These are phyloP conservation scores for Buceros bicornis DNA, from an alignment of 2,797 vertebrate species.

Conservation along the genomic window DNA sequence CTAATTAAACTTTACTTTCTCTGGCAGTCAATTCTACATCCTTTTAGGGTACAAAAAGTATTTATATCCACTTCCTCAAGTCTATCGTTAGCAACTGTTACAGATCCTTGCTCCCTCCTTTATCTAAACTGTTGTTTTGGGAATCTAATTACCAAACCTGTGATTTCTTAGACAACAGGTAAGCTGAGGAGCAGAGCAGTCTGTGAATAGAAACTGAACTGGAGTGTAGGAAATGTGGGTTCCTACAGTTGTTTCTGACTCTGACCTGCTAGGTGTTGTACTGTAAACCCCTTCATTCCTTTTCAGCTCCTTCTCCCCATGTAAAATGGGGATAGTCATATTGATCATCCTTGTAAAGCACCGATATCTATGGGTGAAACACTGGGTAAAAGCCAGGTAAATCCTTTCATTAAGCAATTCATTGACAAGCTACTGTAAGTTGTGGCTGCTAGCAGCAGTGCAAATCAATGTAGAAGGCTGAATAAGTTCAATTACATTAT, in stretches of 20 bases:
- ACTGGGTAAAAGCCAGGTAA: not conserved
- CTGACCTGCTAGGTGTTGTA: not conserved
- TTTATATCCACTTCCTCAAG: not conserved
- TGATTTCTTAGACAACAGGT: not conserved
- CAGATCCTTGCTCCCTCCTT: not conserved
- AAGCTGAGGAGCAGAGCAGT: not conserved
- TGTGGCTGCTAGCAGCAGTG: not conserved
- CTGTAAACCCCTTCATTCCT: not conserved
- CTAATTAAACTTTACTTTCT: not conserved
- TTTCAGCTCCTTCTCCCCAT: not conserved
- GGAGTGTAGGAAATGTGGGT: not conserved
- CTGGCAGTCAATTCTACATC: not conserved
- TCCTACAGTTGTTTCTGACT: not conserved
- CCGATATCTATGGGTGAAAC: fast-evolving
- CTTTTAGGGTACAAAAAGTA: not conserved
- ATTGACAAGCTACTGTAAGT: not conserved
- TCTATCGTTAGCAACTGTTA: not conserved
- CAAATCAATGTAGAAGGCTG: not conserved
- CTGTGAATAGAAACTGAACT: not conserved
- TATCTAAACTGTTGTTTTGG: not conserved
- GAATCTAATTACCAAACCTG: not conserved
- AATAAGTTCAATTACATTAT: not conserved
- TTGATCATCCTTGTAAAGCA: not conserved
- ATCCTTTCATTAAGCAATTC: not conserved
- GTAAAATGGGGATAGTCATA: not conserved